A percentile compares a stretch with the other conserved stretches of the same genome.
phyloP scores from a whole-genome alignment of 2,113 vertebrate species.

The Hippopotamus amphibius region DNA sequence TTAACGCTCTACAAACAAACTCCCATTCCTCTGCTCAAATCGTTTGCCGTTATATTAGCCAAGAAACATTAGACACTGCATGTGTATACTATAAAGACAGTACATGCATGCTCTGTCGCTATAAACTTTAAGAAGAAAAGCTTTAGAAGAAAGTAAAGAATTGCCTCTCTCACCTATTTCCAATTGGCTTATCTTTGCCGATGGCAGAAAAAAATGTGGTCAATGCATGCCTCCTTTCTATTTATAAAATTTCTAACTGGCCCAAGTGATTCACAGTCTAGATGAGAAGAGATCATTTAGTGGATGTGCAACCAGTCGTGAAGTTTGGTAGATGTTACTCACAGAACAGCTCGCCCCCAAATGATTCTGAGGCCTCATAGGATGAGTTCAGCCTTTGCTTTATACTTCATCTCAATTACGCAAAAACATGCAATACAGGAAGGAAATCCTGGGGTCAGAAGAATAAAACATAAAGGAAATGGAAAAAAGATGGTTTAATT shows the following conservation, averaged over 20 bases:
- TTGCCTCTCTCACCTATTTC: background rate
- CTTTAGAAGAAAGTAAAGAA: background rate
- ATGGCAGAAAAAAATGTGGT: background rate
- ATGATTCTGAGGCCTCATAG: background rate
- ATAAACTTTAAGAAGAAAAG: background rate
- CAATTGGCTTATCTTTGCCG: background rate
- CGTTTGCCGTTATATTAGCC: background rate
- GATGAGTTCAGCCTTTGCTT: background rate
- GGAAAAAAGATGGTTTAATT: background rate
- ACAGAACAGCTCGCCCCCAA: background rate
- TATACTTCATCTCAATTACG: background rate
- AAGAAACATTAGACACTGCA: background rate
- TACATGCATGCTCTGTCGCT: background rate
- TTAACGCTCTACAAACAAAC: background rate
- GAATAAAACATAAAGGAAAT: conserved; percentile 23
- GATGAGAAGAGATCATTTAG: background rate
- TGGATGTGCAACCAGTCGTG: background rate
- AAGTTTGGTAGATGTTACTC: background rate
- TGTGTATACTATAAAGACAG: background rate
- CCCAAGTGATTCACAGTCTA: background rate
- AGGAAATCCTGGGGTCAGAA: conserved; percentile 32
- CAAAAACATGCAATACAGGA: background rate
- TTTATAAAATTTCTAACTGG: background rate
- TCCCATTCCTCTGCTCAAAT: background rate
- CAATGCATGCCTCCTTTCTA: background rate